phyloP scores from a whole-genome alignment of 2,888 invertebrate species.

The Troides oblongomaculatus region DNA sequence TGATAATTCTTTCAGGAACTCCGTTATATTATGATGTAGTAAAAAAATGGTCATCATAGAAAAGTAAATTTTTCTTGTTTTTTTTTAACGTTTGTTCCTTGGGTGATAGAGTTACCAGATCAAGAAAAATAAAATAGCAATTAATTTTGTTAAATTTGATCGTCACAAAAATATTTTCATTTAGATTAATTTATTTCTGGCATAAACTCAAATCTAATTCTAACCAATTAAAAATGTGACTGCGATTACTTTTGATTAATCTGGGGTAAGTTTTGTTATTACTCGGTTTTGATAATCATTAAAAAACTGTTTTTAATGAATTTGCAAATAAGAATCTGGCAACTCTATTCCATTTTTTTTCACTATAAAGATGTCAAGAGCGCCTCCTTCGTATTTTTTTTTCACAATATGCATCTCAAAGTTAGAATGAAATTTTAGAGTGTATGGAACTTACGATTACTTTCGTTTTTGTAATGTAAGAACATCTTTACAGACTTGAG shows the following conservation, averaged over 20 bases:
- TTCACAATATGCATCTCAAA: not conserved
- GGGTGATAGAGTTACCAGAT: not conserved
- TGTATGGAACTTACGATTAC: not conserved
- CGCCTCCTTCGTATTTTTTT: conserved; percentile 18
- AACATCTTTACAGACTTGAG: not conserved
- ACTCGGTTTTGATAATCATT: not conserved
- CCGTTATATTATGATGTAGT: conserved; percentile 1
- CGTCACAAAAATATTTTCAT: no score
- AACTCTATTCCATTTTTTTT: conserved; percentile 3
- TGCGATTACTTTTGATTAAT: not conserved
- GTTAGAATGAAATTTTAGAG: not conserved
- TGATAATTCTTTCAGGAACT: conserved; percentile 16
- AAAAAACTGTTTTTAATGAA: not conserved
- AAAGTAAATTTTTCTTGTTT: not conserved
- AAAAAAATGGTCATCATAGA: not conserved
- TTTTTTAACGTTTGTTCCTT: not conserved
- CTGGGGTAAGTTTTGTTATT: not conserved
- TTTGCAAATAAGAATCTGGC: conserved; percentile 8
- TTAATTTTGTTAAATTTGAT: no score
- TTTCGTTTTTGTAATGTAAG: not conserved
- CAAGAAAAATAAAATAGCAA: not conserved
- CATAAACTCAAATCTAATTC: not conserved
- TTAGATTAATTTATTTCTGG: no score
- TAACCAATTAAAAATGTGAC: not conserved
- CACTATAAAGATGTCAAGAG: not conserved